These are phyloP conservation scores for Pitangus sulphuratus DNA, from an alignment of 2,797 vertebrate species.

Conservation along the genomic window DNA sequence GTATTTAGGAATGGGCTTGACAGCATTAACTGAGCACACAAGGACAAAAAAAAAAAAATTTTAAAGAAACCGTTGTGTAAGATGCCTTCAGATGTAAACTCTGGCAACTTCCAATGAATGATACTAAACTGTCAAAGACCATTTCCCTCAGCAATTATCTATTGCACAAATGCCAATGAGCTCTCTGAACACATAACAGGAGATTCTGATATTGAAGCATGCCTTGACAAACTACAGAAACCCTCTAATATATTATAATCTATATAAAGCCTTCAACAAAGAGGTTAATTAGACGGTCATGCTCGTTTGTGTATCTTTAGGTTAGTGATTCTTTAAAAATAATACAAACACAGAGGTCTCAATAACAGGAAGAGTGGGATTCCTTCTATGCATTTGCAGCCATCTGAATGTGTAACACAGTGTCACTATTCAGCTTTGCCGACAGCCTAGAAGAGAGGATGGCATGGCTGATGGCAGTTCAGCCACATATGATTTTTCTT, in stretches of 20 bases:
- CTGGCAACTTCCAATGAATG: neutral
- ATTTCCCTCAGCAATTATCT: neutral
- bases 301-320: neutral
- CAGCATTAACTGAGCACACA: neutral
- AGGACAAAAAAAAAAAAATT: neutral
- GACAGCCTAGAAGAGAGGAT: neutral
- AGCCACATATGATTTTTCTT: neutral
- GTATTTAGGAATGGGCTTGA: neutral
- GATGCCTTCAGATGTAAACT: neutral
- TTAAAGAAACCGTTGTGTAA: neutral
- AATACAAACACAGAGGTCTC: neutral
- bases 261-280: neutral
- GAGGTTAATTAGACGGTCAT: neutral
- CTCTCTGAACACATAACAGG: neutral
- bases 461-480: neutral
- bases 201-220: neutral
- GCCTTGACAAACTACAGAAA: neutral
- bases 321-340: neutral
- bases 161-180: neutral
- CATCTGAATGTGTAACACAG: neutral
- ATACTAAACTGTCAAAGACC: neutral
- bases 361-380: neutral
- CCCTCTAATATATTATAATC: neutral
- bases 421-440: neutral
- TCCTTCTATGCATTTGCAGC: neutral